These are phyloP conservation scores for Phenganax subtilis DNA, from an alignment of 92 coral and sea anemone genomes.

Conservation along the genomic window DNA sequence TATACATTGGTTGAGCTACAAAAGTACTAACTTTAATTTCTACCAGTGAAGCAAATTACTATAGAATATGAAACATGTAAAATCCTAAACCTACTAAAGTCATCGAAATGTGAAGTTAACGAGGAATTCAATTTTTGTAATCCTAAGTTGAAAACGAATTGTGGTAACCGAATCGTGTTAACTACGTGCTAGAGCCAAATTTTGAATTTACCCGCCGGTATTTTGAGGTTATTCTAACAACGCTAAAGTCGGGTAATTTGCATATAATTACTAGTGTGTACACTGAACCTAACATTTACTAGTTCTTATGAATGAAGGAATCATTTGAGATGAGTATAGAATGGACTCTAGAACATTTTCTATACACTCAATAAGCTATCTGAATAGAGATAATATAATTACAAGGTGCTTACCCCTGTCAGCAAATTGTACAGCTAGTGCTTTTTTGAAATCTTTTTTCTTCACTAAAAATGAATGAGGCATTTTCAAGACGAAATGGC, in stretches of 20 bases:
- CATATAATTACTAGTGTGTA: not conserved
- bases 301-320: not conserved
- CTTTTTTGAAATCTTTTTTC: conserved; percentile 92
- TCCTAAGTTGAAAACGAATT: not conserved
- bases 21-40: no score
- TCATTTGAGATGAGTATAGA: not conserved
- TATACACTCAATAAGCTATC: not conserved
- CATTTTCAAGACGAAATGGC: conserved; percentile 51
- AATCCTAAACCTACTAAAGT: no score
- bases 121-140: no score
- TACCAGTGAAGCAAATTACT: no score
- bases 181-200: not conserved
- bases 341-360: not conserved
- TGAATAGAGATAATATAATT: not conserved
- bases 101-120: no score
- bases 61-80: no score
- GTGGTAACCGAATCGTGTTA: not conserved
- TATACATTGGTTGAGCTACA: no score
- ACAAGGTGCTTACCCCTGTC: conserved; percentile 67
- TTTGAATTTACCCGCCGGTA: conserved; percentile 19
- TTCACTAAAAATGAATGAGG: conserved; percentile 96
- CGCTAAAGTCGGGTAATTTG: not conserved
- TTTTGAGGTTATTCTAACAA: not conserved
- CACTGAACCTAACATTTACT: not conserved
- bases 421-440: conserved; percentile 49